These are phyloP conservation scores for Harpegnathos saltator DNA, from an alignment of 1,140 invertebrate species.

Conservation along the genomic window DNA sequence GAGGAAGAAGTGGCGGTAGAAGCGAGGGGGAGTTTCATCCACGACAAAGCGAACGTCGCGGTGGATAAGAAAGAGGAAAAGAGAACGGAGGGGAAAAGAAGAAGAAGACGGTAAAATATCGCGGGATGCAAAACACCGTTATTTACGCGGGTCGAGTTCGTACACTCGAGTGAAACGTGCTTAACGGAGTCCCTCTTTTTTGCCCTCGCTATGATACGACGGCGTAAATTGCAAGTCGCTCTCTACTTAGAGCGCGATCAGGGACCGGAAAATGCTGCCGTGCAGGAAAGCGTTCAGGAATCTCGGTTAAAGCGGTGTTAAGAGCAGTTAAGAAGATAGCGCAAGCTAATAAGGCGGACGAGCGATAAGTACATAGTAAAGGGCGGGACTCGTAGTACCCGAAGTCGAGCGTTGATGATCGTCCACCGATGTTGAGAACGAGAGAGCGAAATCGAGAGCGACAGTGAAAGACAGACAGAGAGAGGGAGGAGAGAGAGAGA, in stretches of 20 bases:
- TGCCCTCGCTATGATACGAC: constrained; percentile 31
- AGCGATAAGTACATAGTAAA: constrained; percentile 62
- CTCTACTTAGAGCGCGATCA: constrained; percentile 45
- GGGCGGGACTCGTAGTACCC: neutral
- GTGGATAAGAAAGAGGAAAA: no score
- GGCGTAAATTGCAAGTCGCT: constrained; percentile 38
- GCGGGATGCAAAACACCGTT: constrained; percentile 18
- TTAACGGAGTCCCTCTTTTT: constrained; percentile 51
- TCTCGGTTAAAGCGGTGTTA: constrained; percentile 49
- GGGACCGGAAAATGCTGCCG: constrained; percentile 46
- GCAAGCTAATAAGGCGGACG: constrained; percentile 57
- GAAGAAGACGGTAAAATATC: no score
- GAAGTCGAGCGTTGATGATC: constrained; percentile 33
- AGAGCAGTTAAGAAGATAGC: constrained; percentile 58
- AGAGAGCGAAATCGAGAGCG: no score
- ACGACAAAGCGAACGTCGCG: constrained; percentile 16
- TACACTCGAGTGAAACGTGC: constrained; percentile 23
- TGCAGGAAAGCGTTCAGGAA: constrained; percentile 50
- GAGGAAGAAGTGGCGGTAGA: no score
- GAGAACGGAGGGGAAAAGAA: neutral
- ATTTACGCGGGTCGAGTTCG: constrained; percentile 43
- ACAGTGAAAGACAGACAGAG: no score
- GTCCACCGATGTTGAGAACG: constrained; percentile 17
- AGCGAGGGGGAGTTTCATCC: neutral
- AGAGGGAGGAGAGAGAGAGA: no score